Conservation (phyloP, 2,113 vertebrate genomes). For the Laticauda colubrina region DNA sequence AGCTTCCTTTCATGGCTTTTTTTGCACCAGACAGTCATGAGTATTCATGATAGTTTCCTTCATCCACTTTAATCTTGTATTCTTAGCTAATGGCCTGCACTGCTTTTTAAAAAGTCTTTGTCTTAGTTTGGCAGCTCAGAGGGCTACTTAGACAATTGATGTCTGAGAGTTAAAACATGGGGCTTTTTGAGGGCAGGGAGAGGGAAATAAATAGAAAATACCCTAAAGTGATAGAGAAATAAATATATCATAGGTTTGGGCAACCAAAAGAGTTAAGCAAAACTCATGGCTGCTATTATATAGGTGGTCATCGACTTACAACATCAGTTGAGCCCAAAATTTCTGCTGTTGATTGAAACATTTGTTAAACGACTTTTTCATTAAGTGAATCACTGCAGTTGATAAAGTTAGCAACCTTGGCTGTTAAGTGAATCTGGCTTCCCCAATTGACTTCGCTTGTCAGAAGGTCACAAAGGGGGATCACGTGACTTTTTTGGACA, state of each 20-base stretch:
- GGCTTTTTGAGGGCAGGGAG: neutral
- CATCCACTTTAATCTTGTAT: conserved; percentile 39
- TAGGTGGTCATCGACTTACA: neutral
- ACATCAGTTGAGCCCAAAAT: neutral
- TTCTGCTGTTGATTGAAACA: neutral
- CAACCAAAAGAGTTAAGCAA: neutral
- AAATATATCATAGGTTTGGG: neutral
- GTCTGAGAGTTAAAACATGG: conserved; percentile 20
- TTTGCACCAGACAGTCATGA: conserved; percentile 64
- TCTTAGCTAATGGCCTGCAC: conserved; percentile 42
- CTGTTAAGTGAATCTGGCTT: neutral
- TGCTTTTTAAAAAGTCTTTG: conserved; percentile 29
- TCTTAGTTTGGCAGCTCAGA: conserved; percentile 24
- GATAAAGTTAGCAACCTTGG: neutral
- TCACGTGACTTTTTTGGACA: neutral
- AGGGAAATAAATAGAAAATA: neutral
- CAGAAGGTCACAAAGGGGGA: neutral
- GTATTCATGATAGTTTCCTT: conserved; percentile 53
- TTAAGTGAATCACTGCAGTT: neutral
- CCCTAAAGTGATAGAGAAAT: neutral
- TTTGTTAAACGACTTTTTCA: neutral
- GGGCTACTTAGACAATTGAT: conserved; percentile 39
- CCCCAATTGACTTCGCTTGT: neutral
- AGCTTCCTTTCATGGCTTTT: conserved; percentile 51
- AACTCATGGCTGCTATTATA: neutral